Conservation (phyloP, 1,140 invertebrate species). For the Drosophila tsacasi region DNA sequence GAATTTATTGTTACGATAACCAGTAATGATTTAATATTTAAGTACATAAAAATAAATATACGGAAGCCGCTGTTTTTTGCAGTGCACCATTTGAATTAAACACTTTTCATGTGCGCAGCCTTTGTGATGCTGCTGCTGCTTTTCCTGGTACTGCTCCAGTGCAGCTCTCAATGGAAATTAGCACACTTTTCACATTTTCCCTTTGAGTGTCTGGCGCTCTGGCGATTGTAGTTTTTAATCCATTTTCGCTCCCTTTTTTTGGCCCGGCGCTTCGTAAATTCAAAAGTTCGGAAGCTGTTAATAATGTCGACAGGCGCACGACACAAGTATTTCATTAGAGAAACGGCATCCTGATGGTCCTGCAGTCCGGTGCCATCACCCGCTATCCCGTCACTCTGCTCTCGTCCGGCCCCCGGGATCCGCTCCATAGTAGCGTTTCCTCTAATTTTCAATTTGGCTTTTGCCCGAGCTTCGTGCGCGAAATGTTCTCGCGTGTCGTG, state of each 20-base stretch:
- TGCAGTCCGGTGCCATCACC: constrained; percentile 7
- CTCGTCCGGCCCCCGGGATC: not conserved
- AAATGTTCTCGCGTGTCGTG: constrained; percentile 51
- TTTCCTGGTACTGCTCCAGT: constrained; percentile 10
- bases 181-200: constrained; percentile 72
- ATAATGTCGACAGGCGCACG: constrained; percentile 79
- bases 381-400: constrained; percentile 4
- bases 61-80: not conserved
- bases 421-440: constrained; percentile 17
- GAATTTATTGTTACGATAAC: too few relatives aligned
- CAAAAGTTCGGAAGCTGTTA: constrained; percentile 80
- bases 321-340: constrained; percentile 82
- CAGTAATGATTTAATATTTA: too few relatives aligned
- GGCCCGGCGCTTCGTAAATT: constrained; percentile 49
- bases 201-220: constrained; percentile 37
- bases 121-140: constrained; percentile 41
- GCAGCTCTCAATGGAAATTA: constrained; percentile 66
- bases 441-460: constrained; percentile 59
- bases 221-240: constrained; percentile 50
- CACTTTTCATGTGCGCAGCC: constrained; percentile 55
- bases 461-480: constrained; percentile 52
- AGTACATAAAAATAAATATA: too few relatives aligned
- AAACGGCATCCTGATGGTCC: constrained; percentile 34
- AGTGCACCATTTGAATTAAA: constrained; percentile 64
- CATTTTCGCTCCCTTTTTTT: constrained; percentile 31